Conservation (phyloP, 2,797 vertebrate genomes). For the Austrolebias charrua region DNA sequence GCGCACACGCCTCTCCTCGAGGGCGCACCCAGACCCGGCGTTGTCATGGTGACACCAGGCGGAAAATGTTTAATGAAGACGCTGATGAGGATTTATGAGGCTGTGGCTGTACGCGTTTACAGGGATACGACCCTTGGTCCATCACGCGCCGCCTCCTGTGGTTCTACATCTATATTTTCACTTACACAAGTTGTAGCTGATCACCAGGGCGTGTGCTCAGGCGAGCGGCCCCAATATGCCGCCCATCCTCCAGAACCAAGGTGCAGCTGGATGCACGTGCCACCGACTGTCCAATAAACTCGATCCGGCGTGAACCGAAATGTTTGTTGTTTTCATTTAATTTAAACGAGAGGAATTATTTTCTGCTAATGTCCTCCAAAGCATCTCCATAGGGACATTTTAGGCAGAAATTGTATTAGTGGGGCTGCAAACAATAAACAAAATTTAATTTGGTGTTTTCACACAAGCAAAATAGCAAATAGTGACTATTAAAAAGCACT, state of each 20-base stretch:
- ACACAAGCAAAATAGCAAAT: constrained; percentile 14
- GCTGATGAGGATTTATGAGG: constrained; percentile 90
- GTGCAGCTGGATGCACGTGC: constrained; percentile 22
- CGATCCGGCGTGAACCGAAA: constrained; percentile 23
- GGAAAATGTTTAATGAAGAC: constrained; percentile 88
- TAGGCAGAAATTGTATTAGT: constrained; percentile 31
- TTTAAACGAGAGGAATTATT: constrained; percentile 31
- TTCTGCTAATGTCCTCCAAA: constrained; percentile 24
- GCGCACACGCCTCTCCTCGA: constrained; percentile 58
- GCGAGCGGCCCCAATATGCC: constrained; percentile 57
- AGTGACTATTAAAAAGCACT: constrained; percentile 17
- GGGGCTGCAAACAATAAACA: neutral
- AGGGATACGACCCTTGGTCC: constrained; percentile 66
- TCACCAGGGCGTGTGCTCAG: constrained; percentile 56
- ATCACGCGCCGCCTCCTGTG: constrained; percentile 67
- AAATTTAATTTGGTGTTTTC: constrained; percentile 32
- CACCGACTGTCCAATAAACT: constrained; percentile 19
- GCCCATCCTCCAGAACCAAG: constrained; percentile 16
- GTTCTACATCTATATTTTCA: constrained; percentile 79
- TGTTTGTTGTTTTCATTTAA: constrained; percentile 34
- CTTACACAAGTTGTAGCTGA: constrained; percentile 63
- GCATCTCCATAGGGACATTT: constrained; percentile 20
- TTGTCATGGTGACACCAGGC: constrained; percentile 87
- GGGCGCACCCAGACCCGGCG: constrained; percentile 77
- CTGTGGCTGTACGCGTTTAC: constrained; percentile 74